A percentile compares a stretch with the other conserved stretches of the same genome.
These are phyloP conservation scores for Pelodiscus sinensis DNA, from an alignment of 2,113 vertebrate species.

Conservation along the genomic window DNA sequence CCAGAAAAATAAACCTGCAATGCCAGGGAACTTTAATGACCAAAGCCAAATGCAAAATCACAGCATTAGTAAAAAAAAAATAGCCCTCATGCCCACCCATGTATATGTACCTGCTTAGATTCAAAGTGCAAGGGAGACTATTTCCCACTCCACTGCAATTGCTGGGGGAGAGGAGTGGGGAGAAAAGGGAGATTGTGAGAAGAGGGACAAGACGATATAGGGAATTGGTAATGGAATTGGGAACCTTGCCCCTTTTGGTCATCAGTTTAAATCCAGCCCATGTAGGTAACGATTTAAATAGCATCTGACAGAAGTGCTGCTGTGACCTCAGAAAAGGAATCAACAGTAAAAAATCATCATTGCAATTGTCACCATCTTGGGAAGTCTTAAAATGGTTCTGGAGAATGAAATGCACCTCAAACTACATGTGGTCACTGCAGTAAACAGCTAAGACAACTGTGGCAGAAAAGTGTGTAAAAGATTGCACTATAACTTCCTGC, in stretches of 20 bases:
- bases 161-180: too few relatives aligned
- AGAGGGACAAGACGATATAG: not conserved
- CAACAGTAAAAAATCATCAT: not conserved
- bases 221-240: not conserved
- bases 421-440: not conserved
- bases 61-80: not conserved
- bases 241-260: not conserved
- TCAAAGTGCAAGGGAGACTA: not conserved
- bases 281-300: not conserved
- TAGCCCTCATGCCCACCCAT: not conserved
- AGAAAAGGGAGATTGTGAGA: not conserved
- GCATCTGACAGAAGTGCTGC: not conserved
- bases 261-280: not conserved
- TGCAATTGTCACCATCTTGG: not conserved
- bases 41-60: not conserved
- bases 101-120: not conserved
- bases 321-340: not conserved
- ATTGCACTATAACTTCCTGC: not conserved
- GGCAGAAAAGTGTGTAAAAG: not conserved
- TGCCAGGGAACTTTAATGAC: too few relatives aligned
- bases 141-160: not conserved
- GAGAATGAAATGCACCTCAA: not conserved
- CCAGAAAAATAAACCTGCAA: too few relatives aligned
- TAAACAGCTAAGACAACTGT: not conserved
- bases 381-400: not conserved